Conservation (phyloP, 2,888 invertebrate species). For the Helicoverpa assulta region DNA sequence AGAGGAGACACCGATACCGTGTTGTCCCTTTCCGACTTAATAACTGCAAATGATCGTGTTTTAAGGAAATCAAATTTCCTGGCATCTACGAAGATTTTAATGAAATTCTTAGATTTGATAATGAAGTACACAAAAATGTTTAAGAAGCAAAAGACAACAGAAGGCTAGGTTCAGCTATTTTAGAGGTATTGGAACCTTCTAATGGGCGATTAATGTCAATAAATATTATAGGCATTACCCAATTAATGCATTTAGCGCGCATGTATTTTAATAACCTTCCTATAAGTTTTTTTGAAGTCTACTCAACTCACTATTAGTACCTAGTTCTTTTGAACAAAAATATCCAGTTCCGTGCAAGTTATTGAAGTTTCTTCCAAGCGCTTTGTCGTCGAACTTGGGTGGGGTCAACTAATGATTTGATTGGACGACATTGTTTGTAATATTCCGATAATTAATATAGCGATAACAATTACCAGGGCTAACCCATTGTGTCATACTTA, state of each 20-base stretch:
- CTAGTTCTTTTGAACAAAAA: neutral
- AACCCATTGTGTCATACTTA: neutral
- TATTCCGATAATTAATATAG: constrained; percentile 5
- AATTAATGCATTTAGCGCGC: neutral
- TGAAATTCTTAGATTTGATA: constrained; percentile 6
- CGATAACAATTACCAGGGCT: constrained; percentile 7
- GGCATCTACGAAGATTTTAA: neutral
- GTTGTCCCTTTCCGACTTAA: constrained; percentile 51
- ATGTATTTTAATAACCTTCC: neutral
- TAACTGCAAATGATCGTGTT: constrained; percentile 58
- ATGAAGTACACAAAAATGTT: neutral
- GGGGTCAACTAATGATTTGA: constrained; percentile 52
- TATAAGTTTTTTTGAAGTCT: neutral
- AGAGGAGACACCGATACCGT: constrained; percentile 54
- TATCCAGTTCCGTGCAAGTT: constrained; percentile 11
- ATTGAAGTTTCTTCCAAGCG: constrained; percentile 19
- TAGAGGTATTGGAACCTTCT: neutral
- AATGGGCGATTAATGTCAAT: neutral
- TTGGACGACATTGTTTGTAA: constrained; percentile 20
- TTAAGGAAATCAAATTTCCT: constrained; percentile 25
- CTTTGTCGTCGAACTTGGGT: constrained; percentile 46
- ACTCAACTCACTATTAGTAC: neutral
- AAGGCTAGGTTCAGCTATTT: neutral
- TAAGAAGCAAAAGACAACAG: neutral
- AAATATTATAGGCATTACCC: constrained; percentile 5